Evolutionary conservation across 2,888 invertebrate genomes (phyloP), one percentile per base, ranked within the genome.

Genomic region (Tridacna gigas): DNA sequence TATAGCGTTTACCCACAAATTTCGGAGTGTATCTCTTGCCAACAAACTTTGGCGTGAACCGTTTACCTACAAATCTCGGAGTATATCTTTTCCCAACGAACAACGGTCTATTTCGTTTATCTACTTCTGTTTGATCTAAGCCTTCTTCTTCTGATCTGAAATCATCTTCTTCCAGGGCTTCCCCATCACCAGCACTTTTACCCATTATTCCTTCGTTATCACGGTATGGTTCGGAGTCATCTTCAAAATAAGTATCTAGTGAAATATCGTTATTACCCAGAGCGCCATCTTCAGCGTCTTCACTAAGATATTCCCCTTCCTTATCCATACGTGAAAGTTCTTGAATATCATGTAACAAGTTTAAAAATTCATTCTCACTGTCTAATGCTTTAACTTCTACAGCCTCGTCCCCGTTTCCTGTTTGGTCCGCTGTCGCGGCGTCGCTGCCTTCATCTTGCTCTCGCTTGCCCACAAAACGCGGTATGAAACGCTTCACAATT

Each of bases 1-100:
- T 60, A 18, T 89, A 83, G 63, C 90, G 69, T 77, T 88, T 90
- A 12, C 90, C 90, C 15, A 90, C 89, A 79, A 89, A 90, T 56
- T 77, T 79, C 1, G 89, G 89, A 0, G 60, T 76, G 45, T 83
- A 83, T 60, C 88, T 74, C 56, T 89, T 90, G 28, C 89, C 90
- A 4, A 90, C 74, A 80, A 89, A 87, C 65, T 79, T 79, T 1
- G 89, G 89, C 7, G 63, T 61, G 25, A 85, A 86, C 25, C 88
- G 76, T 67, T 86, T 88, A 13, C 88, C 89, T 13, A 89, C 87
- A 78, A 89, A 88, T 73, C 66, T 85, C 20, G 90, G 89, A 18
- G 75, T 78, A 22, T 88, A 83, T 67, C 85, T 56, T 69, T 86
- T 86, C 4, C 86, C 85, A 18, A 85, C 63, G 56, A 82, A 85